Evolutionary conservation across 2,797 vertebrate genomes (phyloP).

Genomic region (Macropus fuliginosus): DNA sequence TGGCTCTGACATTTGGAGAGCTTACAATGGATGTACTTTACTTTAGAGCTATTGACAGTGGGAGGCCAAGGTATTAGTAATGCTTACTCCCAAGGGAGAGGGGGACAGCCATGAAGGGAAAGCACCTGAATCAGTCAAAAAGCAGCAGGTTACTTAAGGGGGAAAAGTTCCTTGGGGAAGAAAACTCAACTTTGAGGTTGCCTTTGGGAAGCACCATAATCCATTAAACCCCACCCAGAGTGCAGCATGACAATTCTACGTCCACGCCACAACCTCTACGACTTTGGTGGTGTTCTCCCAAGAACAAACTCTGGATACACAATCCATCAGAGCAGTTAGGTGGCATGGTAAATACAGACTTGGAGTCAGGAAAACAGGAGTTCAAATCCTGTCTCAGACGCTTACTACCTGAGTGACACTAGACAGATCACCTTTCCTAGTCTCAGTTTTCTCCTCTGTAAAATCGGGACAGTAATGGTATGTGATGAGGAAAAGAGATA

Average conservation of each 20-base stretch:
- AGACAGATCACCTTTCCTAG: background rate
- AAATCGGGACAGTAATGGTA: background rate
- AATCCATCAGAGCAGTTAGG: rapidly evolving
- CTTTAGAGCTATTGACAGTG: conserved; percentile 90
- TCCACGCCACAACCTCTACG: background rate
- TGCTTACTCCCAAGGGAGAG: conserved; percentile 83
- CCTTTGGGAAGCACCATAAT: background rate
- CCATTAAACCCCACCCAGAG: background rate
- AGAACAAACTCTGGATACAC: background rate
- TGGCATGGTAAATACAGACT: rapidly evolving
- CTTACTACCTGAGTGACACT: background rate
- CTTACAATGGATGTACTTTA: conserved; percentile 90
- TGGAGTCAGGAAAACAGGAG: background rate
- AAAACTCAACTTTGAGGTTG: background rate
- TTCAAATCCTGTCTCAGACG: background rate
- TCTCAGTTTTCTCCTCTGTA: background rate
- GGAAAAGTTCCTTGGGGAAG: background rate
- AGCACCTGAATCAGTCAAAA: background rate
- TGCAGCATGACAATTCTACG: rapidly evolving
- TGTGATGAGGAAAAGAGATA: background rate
- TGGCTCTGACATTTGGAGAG: conserved; percentile 92
- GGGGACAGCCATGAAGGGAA: conserved; percentile 83
- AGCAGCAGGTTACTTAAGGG: background rate
- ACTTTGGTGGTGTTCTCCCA: background rate
- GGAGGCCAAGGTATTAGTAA: conserved; percentile 88